Base-by-base conservation (phyloP, 2,797 vertebrate species). In the Cichlasoma orientale region DNA sequence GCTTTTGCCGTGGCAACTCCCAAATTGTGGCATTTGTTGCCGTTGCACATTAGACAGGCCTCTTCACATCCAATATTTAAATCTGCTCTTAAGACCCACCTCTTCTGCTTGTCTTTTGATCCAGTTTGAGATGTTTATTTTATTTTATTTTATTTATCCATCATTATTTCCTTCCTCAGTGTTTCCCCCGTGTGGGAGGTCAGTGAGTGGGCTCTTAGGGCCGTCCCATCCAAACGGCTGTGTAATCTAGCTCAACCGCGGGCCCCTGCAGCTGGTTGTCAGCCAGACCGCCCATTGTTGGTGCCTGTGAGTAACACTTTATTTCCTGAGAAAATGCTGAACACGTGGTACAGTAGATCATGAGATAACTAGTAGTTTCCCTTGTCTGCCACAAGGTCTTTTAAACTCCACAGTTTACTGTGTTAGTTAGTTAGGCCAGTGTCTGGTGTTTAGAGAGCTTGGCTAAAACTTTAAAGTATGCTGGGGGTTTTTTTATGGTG, bases 121-220 rank as follows among this genome's bases (percentile, higher is more conserved):
- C 31, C 31, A 33, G 31, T 33, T 8, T 33, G 31, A 33, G 31
- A 33, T 33, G 31, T 33, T 33, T 8, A 8, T 33, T 33, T 33
- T 6, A 31, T 5, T 31, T 29, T 29, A 29, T 4, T 31, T 31
- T 6, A 31, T 31, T 31, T 25, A 19, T 56, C 25, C 8, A 52
- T 19, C 21, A 53, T 13, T 36, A 25, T 47, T n/a, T 47, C 6
- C 29, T 25, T 27, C 16, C 16, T 9, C 81, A 95, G 95, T 41
- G 33, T 59, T 6, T 90, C 91, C 72, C 92, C 93, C 1, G 52
- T 82, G 10, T 94, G 94, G 94, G 56, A 75, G 59, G 92, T 95
- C 82, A 95, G 90, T 73, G 31, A 80, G 3, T 72, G 83, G 44
- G 95, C 94, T n/a, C 85, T 95, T 21, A 85, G 33, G 55, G 93